These are phyloP conservation scores for Engraulis encrasicolus DNA, from an alignment of 2,113 vertebrate genomes.

Conservation along the genomic window DNA sequence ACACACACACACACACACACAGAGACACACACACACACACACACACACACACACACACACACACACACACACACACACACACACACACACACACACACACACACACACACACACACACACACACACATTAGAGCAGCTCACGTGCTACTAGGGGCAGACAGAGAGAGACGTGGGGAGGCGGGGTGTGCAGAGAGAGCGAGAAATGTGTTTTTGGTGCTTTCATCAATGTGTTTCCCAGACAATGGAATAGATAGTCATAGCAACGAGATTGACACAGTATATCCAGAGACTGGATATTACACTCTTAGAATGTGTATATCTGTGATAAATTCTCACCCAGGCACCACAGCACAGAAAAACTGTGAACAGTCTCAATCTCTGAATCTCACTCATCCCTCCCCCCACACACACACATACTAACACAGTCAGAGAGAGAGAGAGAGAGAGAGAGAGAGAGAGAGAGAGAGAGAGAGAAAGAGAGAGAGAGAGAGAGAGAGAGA, in stretches of 20 bases:
- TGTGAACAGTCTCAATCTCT: not conserved
- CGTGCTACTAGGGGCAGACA: too few relatives aligned
- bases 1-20: not conserved
- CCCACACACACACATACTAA: not conserved
- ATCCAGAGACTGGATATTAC: too few relatives aligned
- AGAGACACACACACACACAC: not conserved
- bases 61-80: conserved; percentile 41
- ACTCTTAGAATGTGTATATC: not conserved
- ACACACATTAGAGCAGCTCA: too few relatives aligned
- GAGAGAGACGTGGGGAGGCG: too few relatives aligned
- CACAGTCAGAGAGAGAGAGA: not conserved
- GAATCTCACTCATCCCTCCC: too few relatives aligned
- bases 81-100: not conserved
- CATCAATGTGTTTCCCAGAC: not conserved
- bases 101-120: not conserved
- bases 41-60: not conserved
- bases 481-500: conserved; percentile 2
- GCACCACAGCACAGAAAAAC: not conserved
- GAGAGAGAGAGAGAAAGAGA: not conserved
- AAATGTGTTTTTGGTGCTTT: not conserved
- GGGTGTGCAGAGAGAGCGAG: not conserved
- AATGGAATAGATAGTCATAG: not conserved
- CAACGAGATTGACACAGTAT: too few relatives aligned
- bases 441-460: not conserved
- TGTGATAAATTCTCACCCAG: not conserved